Evolutionary conservation across 2,113 vertebrate species (phyloP).

Genomic region (Plecturocebus donacophilus): DNA sequence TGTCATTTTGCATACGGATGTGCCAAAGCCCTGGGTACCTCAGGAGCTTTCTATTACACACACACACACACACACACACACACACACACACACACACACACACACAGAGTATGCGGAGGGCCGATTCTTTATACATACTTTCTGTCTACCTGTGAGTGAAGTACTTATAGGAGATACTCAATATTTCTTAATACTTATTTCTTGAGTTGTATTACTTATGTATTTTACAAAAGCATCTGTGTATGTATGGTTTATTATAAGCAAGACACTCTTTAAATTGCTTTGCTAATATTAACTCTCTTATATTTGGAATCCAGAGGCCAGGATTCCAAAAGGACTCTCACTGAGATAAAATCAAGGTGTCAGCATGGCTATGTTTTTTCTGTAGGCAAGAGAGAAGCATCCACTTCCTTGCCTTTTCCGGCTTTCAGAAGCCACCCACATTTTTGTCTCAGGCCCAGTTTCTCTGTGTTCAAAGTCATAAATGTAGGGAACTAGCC

Average conservation of each 20-base stretch:
- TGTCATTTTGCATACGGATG: neutral
- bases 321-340: neutral
- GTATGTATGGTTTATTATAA: neutral
- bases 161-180: neutral
- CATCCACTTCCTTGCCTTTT: neutral
- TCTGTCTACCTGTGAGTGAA: neutral
- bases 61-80: neutral
- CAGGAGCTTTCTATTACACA: neutral
- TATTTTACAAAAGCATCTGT: neutral
- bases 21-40: neutral
- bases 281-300: neutral
- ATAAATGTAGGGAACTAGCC: no score
- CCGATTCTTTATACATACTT: neutral
- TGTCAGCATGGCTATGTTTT: neutral
- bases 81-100: neutral
- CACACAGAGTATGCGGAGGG: neutral
- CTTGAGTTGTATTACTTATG: neutral
- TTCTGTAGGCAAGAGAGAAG: neutral
- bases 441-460: neutral
- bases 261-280: neutral
- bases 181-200: neutral
- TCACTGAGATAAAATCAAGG: neutral
- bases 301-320: neutral
- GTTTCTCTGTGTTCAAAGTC: neutral
- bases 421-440: neutral